Evolutionary conservation across 2,113 vertebrate species (phyloP).

Genomic region (Eclectus roratus): DNA sequence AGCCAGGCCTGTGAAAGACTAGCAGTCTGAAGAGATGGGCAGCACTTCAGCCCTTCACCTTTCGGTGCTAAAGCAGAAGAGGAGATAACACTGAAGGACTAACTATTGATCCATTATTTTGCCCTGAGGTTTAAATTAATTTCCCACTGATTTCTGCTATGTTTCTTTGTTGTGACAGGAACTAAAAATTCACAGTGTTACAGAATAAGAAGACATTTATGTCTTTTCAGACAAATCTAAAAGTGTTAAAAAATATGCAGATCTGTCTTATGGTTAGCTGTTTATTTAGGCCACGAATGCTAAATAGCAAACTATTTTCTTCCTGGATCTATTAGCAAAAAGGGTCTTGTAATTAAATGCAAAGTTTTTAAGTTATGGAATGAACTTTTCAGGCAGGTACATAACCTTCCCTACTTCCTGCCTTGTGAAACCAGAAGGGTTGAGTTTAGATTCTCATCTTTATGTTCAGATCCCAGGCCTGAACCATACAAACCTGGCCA

Average conservation of each 20-base stretch:
- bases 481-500: background rate
- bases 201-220: background rate
- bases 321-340: background rate
- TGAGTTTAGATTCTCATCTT: background rate
- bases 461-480: background rate
- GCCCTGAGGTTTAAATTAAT: background rate
- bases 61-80: background rate
- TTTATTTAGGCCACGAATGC: background rate
- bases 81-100: background rate
- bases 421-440: background rate
- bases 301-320: background rate
- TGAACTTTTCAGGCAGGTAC: background rate
- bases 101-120: background rate
- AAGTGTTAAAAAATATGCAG: background rate
- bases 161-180: background rate
- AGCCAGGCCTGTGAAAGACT: background rate
- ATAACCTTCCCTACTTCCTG: background rate
- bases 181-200: background rate
- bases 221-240: background rate
- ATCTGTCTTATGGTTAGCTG: background rate
- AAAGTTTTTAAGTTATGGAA: background rate
- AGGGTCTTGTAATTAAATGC: background rate
- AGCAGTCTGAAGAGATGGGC: rapidly evolving
- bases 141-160: background rate
- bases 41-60: background rate